Evolutionary conservation across 1,140 invertebrate species (phyloP).

Genomic region (Drosophila bipectinata): DNA sequence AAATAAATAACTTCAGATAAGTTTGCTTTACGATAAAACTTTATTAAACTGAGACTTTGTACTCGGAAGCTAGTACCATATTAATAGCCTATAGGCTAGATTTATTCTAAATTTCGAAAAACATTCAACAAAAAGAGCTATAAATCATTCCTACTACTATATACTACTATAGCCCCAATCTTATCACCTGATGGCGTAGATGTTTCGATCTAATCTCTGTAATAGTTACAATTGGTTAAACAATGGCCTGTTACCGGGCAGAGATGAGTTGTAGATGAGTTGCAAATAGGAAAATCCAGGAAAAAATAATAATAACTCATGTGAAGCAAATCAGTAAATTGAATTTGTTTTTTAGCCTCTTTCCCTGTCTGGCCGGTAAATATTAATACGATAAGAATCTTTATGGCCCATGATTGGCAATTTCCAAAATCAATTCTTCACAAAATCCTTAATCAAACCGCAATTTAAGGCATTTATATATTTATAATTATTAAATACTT

Average conservation of each 20-base stretch:
- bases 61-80: not conserved
- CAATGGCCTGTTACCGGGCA: constrained; percentile 20
- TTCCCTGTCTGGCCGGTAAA: constrained; percentile 20
- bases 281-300: constrained; percentile 2
- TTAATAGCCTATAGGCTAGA: not conserved
- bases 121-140: not conserved
- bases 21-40: constrained; percentile 14
- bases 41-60: constrained; percentile 5
- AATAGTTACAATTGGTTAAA: constrained; percentile 27
- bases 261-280: not conserved
- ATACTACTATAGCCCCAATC: constrained; percentile 2
- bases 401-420: constrained; percentile 39
- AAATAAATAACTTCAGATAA: constrained; percentile 11
- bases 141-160: constrained; percentile 2
- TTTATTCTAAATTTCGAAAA: not conserved
- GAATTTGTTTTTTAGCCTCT: constrained; percentile 7
- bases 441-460: constrained; percentile 48
- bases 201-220: constrained; percentile 44
- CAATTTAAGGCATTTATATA: constrained; percentile 56
- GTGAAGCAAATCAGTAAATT: constrained; percentile 4
- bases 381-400: constrained; percentile 16
- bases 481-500: constrained; percentile 51
- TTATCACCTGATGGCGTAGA: constrained; percentile 5
- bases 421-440: constrained; percentile 51
- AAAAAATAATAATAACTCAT: constrained; percentile 9